Conservation (phyloP, 2,888 invertebrate genomes). For the Chalcosyrphus nemorum region DNA sequence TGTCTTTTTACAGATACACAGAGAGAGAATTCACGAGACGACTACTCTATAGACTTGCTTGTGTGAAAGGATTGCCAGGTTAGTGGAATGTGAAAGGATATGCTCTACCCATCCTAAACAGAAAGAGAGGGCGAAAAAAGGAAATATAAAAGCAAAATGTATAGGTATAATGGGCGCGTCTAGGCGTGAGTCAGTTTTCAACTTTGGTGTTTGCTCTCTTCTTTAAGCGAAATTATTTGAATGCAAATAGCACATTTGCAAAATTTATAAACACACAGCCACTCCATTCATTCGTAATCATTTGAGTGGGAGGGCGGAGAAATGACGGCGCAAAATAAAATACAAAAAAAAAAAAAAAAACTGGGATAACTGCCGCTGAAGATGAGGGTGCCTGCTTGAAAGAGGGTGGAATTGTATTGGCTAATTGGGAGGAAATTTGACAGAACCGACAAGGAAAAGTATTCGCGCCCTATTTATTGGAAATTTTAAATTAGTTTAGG, state of each 20-base stretch:
- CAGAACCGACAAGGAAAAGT: slow-evolving; percentile 3
- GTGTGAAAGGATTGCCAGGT: slow-evolving; percentile 34
- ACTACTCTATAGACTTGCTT: background rate
- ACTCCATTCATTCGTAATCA: slow-evolving; percentile 50
- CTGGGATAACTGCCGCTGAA: too few relatives aligned
- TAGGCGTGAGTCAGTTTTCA: slow-evolving; percentile 63
- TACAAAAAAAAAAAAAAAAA: background rate
- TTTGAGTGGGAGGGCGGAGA: slow-evolving; percentile 39
- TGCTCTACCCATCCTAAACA: slow-evolving; percentile 44
- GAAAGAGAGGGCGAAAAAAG: background rate
- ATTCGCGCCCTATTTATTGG: slow-evolving; percentile 23
- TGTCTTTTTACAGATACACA: slow-evolving; percentile 39
- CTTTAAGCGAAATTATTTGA: slow-evolving; percentile 67
- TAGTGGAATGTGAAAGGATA: slow-evolving; percentile 45
- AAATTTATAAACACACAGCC: slow-evolving; percentile 66
- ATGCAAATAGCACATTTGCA: slow-evolving; percentile 70
- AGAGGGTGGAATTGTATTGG: slow-evolving; percentile 54
- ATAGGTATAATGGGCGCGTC: slow-evolving; percentile 58
- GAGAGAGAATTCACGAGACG: slow-evolving; percentile 14
- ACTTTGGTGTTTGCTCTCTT: slow-evolving; percentile 59
- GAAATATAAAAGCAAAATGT: slow-evolving; percentile 20
- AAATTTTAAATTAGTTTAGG: slow-evolving; percentile 16
- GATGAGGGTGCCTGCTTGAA: background rate
- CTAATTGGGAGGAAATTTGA: slow-evolving; percentile 63
- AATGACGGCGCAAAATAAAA: slow-evolving; percentile 23